Base-by-base conservation (phyloP, 2,797 vertebrate genomes). In the Champsocephalus esox region DNA sequence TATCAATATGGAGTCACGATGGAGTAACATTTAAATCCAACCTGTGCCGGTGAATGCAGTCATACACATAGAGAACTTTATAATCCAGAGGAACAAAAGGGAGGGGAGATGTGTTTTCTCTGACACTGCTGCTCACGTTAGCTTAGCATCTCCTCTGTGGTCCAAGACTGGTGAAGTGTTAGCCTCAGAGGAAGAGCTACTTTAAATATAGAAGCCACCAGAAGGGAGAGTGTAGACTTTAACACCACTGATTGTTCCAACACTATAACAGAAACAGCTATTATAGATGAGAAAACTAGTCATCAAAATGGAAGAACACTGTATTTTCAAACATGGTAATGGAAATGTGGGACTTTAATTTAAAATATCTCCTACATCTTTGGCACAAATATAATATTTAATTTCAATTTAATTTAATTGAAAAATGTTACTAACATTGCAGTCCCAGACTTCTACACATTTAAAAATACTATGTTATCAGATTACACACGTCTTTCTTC, bases 101-200 rank as follows among this genome's bases (percentile, higher is more conserved):
- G 62, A 57, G 12, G 3, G 52, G 8, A 19, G 14, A 14, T 8
- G 9, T n/a, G 38, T 64, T n/a, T 41, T 43, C 34, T 12, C 41
- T 28, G 24, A n/a, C 9, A 21, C 45, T 10, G 54, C 46, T 46
- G 57, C 66, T 28, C 41, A 60, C 3, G 24, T 77, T 75, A 66
- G 68, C 65, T 73, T 85, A 73, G 75, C 65, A 59, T 70, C 24
- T 50, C 21, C 32, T 34, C 44, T 43, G 49, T 66, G 28, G 19
- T 58, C 3, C 24, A 24, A 38, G 46, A 51, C 48, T 12, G 59
- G 45, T 44, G 66, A 63, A 66, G 57, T 12, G n/a, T 51, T 65
- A 64, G 71, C 72, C 13, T 9, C 17, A 0, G 3, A 68, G 54
- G 19, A 64, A 28, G 34, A 32, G n/a, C 8, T 48, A 9, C 21